phyloP scores from a whole-genome alignment of 2,888 invertebrate species.

The Drosophila acutilabella region DNA sequence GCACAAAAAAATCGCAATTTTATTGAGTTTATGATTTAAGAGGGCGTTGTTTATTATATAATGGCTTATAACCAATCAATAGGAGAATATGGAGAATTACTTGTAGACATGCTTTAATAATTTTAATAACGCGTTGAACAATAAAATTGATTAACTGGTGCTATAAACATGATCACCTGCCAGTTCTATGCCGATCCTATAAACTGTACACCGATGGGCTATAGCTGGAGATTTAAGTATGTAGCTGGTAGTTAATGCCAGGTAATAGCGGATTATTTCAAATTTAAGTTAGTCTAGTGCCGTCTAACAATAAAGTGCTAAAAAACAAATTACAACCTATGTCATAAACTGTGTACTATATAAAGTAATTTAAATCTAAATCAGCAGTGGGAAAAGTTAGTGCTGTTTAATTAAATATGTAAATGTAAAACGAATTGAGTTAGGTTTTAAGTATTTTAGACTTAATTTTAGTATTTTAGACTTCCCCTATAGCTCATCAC shows the following conservation, averaged over 20 bases:
- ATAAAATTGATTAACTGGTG: slow-evolving; percentile 37
- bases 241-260: neutral
- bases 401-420: neutral
- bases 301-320: neutral
- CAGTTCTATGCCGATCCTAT: slow-evolving; percentile 1
- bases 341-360: neutral
- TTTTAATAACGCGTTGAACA: slow-evolving; percentile 2
- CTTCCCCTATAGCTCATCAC: slow-evolving; percentile 17
- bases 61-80: slow-evolving; percentile 23
- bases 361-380: neutral
- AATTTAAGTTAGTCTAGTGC: neutral
- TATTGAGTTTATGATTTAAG: slow-evolving; percentile 27
- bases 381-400: neutral
- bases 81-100: slow-evolving; percentile 20
- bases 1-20: slow-evolving; percentile 13
- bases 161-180: slow-evolving; percentile 34
- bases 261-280: neutral
- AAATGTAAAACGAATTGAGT: neutral
- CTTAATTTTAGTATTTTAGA: neutral
- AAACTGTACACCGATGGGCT: neutral
- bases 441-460: neutral
- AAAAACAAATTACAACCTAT: neutral
- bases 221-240: neutral
- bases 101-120: slow-evolving; percentile 24
- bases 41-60: slow-evolving; percentile 7